Base-by-base conservation (phyloP, 2,113 vertebrate genomes). In the Centropristis striata region DNA sequence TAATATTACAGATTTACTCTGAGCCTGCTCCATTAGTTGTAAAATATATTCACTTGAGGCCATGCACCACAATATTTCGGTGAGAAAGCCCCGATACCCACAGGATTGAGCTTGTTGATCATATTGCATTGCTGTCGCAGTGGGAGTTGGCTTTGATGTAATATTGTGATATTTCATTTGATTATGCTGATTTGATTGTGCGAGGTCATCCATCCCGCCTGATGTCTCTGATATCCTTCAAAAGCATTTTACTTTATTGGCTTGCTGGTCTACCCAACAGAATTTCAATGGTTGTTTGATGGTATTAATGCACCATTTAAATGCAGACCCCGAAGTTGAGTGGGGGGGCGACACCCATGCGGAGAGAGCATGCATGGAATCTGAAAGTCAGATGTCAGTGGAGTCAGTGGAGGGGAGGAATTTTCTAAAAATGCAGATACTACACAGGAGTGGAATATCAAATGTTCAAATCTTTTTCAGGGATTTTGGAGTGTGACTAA, bases 271-370 rank as follows among this genome's bases (percentile, higher is more conserved):
- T 91, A 92, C 95, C 94, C 90, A 83, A 93, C 94, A 95, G 97
- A 97, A 97, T 97, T 95, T 95, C 96, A 97, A 97, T 96, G 94
- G 92, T 91, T 85, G 95, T 96, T 96, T 97, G 96, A 96, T 96
- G 96, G 95, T 94, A 96, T 97, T 97, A 96, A 91, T 94, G 89
- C 96, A 92, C 84, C 85, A 93, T 96, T 95, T 92, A 83, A 96
- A 96, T 96, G 93, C 93, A 95, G 92, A 93, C 83, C 90, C 90
- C 20, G 66, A 61, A 93, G 94, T 95, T 71, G 71, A 23, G 42
- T 93, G 37, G 32, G 70, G 15, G 92, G 51, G 25, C 63, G 86
- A 91, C 93, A 94, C 95, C 95, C 93, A 93, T 89, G 94, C 78
- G 81, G 92, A 94, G 94, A 90, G 90, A 94, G 90, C 94, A 94